Percentiles rank a stretch among this genome's conserved stretches.
Conservation (phyloP, 2,113 vertebrate species). For the Nycticorax nycticorax region DNA sequence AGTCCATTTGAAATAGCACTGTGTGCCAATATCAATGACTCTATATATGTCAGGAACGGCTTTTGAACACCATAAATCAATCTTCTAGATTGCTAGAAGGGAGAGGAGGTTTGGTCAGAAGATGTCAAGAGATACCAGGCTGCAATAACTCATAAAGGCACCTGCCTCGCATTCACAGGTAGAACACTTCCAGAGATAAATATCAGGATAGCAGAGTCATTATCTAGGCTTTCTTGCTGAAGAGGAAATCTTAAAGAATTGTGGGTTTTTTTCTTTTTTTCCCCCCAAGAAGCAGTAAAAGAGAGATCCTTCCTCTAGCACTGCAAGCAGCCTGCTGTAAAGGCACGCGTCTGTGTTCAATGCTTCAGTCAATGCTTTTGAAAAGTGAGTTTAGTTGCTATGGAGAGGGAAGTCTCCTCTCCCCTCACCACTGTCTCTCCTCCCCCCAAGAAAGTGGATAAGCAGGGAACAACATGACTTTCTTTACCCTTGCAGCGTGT, state of each 20-base stretch:
- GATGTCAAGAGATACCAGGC: not conserved
- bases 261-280: too few species aligned
- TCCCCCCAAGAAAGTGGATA: not conserved
- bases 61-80: conserved; percentile 7
- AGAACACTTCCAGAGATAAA: not conserved
- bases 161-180: not conserved
- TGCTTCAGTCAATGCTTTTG: not conserved
- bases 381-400: not conserved
- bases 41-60: not conserved
- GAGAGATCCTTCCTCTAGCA: not conserved
- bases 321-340: not conserved
- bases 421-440: not conserved
- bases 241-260: not conserved
- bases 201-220: not conserved
- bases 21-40: not conserved
- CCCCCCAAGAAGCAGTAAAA: not conserved
- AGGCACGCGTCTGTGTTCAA: rapidly evolving
- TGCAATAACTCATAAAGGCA: not conserved
- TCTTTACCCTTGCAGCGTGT: not conserved
- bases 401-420: not conserved
- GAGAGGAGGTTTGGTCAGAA: not conserved
- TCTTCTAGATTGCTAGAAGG: not conserved
- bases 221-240: not conserved
- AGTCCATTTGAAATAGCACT: not conserved
- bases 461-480: not conserved